These are phyloP conservation scores for Spicauda simplicius DNA, from an alignment of 2,888 invertebrate species.

Conservation along the genomic window DNA sequence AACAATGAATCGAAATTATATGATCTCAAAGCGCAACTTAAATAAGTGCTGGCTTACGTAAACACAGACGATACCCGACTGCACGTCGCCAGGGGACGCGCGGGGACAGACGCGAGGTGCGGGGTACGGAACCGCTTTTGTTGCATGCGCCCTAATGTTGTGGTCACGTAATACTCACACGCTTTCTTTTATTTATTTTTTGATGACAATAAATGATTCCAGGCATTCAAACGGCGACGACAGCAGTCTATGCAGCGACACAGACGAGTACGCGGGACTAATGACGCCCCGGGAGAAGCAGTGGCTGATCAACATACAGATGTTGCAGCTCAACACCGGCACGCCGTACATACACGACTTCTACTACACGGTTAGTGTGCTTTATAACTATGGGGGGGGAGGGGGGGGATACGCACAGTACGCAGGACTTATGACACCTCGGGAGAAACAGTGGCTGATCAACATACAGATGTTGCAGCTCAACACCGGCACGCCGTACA, in stretches of 20 bases:
- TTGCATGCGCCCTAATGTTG: too few species aligned
- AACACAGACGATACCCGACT: too few species aligned
- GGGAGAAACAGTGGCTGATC: constrained; percentile 98
- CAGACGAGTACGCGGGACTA: constrained; percentile 94
- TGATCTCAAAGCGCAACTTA: too few species aligned
- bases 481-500: constrained; percentile 97
- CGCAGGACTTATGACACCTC: constrained; percentile 96
- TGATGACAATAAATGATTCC: constrained; percentile 24
- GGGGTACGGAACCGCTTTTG: too few species aligned
- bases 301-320: constrained; percentile 98
- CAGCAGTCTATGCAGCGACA: constrained; percentile 50
- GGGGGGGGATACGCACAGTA: too few species aligned
- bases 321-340: constrained; percentile 96
- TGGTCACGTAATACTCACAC: too few species aligned
- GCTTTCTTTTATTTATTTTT: too few species aligned
- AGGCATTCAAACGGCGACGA: constrained; percentile 68
- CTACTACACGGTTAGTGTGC: constrained; percentile 91
- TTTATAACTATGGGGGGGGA: too few species aligned
- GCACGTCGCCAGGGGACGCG: too few species aligned
- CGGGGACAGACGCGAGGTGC: too few species aligned
- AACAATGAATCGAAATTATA: too few species aligned
- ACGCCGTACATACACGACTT: constrained; percentile 99
- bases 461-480: constrained; percentile 97
- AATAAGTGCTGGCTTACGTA: too few species aligned
- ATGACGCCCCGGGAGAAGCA: constrained; percentile 98